Base-by-base conservation (phyloP, 2,113 vertebrate genomes). In the Pogona vitticeps region DNA sequence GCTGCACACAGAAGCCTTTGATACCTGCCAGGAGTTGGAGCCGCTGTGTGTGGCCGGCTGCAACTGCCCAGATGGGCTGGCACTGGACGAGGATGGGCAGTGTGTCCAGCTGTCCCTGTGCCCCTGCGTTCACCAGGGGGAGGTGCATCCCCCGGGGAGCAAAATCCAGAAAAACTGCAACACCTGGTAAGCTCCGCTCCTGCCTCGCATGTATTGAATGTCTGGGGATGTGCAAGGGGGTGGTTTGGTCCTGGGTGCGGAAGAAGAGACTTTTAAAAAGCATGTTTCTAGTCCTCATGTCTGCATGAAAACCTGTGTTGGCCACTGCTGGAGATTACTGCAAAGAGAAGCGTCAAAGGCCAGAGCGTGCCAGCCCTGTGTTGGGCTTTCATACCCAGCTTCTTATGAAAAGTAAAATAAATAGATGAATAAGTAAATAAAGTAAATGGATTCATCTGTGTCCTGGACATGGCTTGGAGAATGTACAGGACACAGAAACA, bases 41-140 rank as follows among this genome's bases (percentile, higher is more conserved):
- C 90, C 76, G 1, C 21, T 91, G 68, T 99, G 98, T 31, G 97
- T 98, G 84, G 95, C 98, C 0, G 97, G 98, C 7, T 99, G 98
- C 88, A 97, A 96, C 88, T 99, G 98, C 78, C 97, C 97, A 0
- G 21, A 72, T 0, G 98, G 97, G 18, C 94, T 98, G 78, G 94
- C 97, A 20, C 95, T 97, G 94, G 97, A 98, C 70, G 92, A 96
- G 0, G 91, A 95, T 6, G 97, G 97, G 0, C 98, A 98, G 92
- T 99, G 98, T 63, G 95, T 98, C 26, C 96, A 95, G 2, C 89
- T 95, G 4, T 78, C 67, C 3, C 85, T 96, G 95, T 99, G 98
- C 61, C 91, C 96, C 13, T 99, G 98, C 89, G 86, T 88, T 78
- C 95, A 96, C 3, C 95, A 93, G n/a, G 94, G 90, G n/a, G 85